phyloP scores from a whole-genome alignment of 2,888 invertebrate genomes.

The Tenthredo distinguenda region DNA sequence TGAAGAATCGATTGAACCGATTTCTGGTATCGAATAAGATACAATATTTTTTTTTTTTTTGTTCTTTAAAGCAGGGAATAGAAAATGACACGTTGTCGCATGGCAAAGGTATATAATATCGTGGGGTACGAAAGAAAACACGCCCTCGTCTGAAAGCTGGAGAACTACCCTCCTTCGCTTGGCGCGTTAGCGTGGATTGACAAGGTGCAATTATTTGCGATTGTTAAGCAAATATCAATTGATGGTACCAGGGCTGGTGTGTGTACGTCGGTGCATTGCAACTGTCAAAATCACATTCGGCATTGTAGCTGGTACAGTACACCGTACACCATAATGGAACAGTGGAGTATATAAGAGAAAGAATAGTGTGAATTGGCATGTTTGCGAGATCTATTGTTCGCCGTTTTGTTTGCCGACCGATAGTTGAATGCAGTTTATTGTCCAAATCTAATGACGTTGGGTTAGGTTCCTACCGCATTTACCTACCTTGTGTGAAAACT shows the following conservation, averaged over 20 bases:
- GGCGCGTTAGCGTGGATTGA: slow-evolving; percentile 5
- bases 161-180: slow-evolving; percentile 5
- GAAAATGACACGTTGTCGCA: neutral
- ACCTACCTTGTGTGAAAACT: slow-evolving; percentile 34
- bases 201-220: slow-evolving; percentile 53
- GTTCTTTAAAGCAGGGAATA: neutral
- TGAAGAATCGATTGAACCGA: neutral
- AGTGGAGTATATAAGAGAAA: slow-evolving; percentile 7
- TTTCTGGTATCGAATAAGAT: neutral
- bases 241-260: neutral
- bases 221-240: slow-evolving; percentile 54
- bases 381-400: slow-evolving; percentile 49
- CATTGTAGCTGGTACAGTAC: slow-evolving; percentile 19
- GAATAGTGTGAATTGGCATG: slow-evolving; percentile 54
- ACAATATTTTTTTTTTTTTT: neutral
- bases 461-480: slow-evolving; percentile 5
- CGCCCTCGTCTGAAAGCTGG: slow-evolving; percentile 12
- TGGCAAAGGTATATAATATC: neutral
- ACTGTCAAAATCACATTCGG: slow-evolving; percentile 49
- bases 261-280: neutral
- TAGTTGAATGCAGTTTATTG: slow-evolving; percentile 44
- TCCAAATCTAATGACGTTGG: slow-evolving; percentile 10
- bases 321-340: neutral
- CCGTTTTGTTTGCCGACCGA: slow-evolving; percentile 52
- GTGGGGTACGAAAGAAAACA: slow-evolving; percentile 15